Evolutionary conservation across 2,888 invertebrate species (phyloP), one percentile per base, ranked within the genome.

Genomic region (Harpalus rubripes): DNA sequence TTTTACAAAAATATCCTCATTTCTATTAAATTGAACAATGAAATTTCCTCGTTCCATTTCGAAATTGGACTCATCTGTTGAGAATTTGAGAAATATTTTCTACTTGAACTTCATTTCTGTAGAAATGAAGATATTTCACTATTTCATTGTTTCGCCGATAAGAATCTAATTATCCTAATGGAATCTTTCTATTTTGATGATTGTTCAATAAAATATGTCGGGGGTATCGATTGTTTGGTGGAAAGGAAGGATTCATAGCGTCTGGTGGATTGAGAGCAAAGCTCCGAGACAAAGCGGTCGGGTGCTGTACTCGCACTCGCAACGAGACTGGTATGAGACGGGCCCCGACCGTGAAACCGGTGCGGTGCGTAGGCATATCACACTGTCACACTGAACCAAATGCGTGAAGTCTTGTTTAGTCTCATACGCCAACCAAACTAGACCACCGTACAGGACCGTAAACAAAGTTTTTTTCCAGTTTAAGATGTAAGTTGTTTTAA

Each of bases 321-420:
- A 22, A 22, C 22, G 22, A 22, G n/a, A n/a, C n/a, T n/a, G n/a
- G n/a, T 22, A 22, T 3, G 22, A 22, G 32, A 32, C 32, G 32
- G 32, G 32, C 1, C 32, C 32, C 32, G 22, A 18, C 22, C 63
- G 12, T 63, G 10, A 63, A 63, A 63, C 41, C 22, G 72, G 72
- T 63, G 63, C 63, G 15, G 78, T 81, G 63, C 65, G 81, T 81
- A 81, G 81, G 63, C 26, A 81, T 80, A 80, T 65, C 81, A 63
- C 44, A 18, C 39, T 81, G 81, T 63, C 65, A 81, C 81, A 81
- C 41, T 81, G 81, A 81, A 81, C 81, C 16, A 81, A 81, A 81
- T 81, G 65, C 79, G 61, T 76, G 76, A 83, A 83, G 83, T 83
- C 74, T 83, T 83, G 83, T 74, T 76, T 76, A 76, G 74, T 39